These are phyloP conservation scores for Lophius piscatorius DNA, from an alignment of 2,113 vertebrate species.

Conservation along the genomic window DNA sequence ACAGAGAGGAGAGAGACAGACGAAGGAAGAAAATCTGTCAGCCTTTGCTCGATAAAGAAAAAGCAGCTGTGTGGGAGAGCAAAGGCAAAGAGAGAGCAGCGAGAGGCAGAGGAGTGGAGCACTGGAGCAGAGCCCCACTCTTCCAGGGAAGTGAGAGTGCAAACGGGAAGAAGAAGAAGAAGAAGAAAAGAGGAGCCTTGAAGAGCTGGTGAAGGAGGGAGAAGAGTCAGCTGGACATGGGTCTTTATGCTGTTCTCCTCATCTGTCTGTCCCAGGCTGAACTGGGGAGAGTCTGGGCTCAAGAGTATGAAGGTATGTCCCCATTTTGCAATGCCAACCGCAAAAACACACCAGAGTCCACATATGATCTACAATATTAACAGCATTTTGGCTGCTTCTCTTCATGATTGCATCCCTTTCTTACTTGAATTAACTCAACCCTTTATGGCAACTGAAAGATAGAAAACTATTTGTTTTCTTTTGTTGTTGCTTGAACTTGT, in stretches of 20 bases:
- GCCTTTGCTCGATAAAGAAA: slow-evolving; percentile 54
- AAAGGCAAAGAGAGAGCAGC: slow-evolving; percentile 41
- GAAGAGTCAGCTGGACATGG: slow-evolving; percentile 74
- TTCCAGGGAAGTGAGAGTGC: slow-evolving; percentile 36
- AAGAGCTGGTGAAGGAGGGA: slow-evolving; percentile 58
- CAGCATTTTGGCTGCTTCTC: no score
- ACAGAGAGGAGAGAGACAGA: slow-evolving; percentile 13
- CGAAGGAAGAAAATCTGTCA: slow-evolving; percentile 30
- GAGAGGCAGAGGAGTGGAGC: slow-evolving; percentile 62
- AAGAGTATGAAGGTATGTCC: slow-evolving; percentile 76
- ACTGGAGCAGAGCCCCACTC: slow-evolving; percentile 47
- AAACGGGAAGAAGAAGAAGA: slow-evolving; percentile 26
- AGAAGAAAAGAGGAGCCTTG: slow-evolving; percentile 42
- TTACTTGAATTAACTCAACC: no score
- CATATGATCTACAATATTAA: no score
- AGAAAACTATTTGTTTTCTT: no score
- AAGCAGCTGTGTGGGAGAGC: slow-evolving; percentile 54
- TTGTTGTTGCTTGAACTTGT: no score
- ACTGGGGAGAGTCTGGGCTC: slow-evolving; percentile 76
- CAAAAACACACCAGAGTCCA: no score
- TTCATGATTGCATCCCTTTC: no score
- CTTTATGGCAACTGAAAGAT: no score
- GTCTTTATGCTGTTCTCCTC: slow-evolving; percentile 78
- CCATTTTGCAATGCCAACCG: neutral
- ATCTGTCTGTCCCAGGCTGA: slow-evolving; percentile 82